Evolutionary conservation across 30 jellyfish, hydroid and myxozoan genomes (phyloP).

Genomic region (Nemopilema nomurai): DNA sequence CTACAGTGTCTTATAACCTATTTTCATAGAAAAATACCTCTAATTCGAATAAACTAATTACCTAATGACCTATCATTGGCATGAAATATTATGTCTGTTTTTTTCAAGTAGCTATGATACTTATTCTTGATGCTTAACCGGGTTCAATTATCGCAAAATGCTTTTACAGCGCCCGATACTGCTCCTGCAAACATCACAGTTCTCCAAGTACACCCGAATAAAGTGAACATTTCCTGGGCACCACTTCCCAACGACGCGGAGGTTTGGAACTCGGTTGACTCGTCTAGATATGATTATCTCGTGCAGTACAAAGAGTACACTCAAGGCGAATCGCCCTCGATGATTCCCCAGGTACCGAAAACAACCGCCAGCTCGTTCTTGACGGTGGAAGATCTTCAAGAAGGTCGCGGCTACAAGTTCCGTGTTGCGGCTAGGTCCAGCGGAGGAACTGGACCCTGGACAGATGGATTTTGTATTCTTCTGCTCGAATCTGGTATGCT

Average conservation of each 20-base stretch:
- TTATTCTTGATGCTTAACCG: no score
- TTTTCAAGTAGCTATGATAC: no score
- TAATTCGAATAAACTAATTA: no score
- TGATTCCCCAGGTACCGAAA: no score
- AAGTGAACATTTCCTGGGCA: not conserved
- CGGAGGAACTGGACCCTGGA: not conserved
- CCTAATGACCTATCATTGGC: no score
- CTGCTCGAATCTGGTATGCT: conserved; percentile 9
- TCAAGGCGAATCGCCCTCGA: not conserved
- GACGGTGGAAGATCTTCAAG: not conserved
- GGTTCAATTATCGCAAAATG: no score
- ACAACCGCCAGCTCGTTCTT: not conserved
- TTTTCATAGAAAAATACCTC: no score
- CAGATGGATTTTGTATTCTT: conserved; percentile 6
- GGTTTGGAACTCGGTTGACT: conserved; percentile 5
- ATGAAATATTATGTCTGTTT: no score
- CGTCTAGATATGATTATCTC: not conserved
- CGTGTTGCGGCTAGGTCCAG: not conserved
- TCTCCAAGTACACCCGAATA: not conserved
- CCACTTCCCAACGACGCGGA: conserved; percentile 25
- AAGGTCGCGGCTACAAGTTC: conserved; percentile 28
- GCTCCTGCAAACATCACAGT: conserved; percentile 1
- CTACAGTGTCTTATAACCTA: no score
- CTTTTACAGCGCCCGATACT: conserved; percentile 9
- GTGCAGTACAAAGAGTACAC: conserved; percentile 2